Percentiles rank a stretch among this genome's conserved stretches.
These are phyloP conservation scores for Takifugu rubripes DNA, from an alignment of 2,797 vertebrate species.

Conservation along the genomic window DNA sequence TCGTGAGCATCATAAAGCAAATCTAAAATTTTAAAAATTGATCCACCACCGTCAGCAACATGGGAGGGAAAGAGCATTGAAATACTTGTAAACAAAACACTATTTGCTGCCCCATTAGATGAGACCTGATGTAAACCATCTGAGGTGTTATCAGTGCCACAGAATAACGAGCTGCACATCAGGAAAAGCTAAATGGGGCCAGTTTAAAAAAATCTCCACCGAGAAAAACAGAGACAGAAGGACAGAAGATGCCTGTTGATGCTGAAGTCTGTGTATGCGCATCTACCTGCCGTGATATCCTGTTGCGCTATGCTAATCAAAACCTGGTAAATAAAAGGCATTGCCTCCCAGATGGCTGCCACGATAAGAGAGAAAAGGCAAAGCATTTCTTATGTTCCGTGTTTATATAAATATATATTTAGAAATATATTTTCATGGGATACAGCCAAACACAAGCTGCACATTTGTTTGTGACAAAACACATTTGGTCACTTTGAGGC, in stretches of 20 bases:
- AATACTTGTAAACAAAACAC: no score
- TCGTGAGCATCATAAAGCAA: no score
- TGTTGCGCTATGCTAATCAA: slow-evolving; percentile 42
- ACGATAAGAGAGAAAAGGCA: slow-evolving; percentile 34
- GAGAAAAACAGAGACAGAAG: no score
- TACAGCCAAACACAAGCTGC: slow-evolving; percentile 10
- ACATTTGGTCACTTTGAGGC: slow-evolving; percentile 12
- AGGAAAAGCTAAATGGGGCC: background rate
- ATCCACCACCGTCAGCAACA: no score
- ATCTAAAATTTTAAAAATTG: no score
- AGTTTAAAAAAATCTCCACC: slow-evolving; percentile 6
- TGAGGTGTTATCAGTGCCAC: no score
- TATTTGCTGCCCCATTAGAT: no score
- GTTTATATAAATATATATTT: slow-evolving; percentile 7
- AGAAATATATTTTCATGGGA: slow-evolving; percentile 8
- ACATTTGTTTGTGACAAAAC: background rate
- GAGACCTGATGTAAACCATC: no score
- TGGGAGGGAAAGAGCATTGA: no score
- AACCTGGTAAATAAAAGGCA: slow-evolving; percentile 42
- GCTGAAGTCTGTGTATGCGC: background rate
- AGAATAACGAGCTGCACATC: background rate
- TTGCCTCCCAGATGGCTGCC: slow-evolving; percentile 16
- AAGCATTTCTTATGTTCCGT: slow-evolving; percentile 13
- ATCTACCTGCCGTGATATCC: slow-evolving; percentile 17
- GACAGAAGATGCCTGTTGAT: background rate